A percentile compares a stretch with the other conserved stretches of the same genome.
Conservation (phyloP, 1,140 invertebrate species). For the Drosophila repletoides region DNA sequence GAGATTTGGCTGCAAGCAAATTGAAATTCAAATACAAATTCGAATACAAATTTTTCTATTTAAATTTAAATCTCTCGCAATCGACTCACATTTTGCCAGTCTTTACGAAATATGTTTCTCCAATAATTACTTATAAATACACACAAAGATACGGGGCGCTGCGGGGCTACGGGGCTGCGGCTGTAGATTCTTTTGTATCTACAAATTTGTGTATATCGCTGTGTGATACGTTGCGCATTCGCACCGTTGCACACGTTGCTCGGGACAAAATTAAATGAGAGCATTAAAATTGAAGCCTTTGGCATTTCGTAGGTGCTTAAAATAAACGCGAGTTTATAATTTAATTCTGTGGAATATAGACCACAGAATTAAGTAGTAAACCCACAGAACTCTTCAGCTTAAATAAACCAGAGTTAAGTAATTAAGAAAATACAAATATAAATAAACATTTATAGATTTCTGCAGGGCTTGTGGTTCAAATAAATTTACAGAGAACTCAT, state of each 20-base stretch:
- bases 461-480: too few species aligned
- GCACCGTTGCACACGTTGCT: conserved; percentile 51
- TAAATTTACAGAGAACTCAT: too few species aligned
- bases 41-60: conserved; percentile 4
- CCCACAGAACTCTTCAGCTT: too few species aligned
- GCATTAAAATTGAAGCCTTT: conserved; percentile 5
- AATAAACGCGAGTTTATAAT: too few species aligned
- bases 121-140: not conserved
- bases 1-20: conserved; percentile 9
- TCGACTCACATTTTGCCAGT: conserved; percentile 10
- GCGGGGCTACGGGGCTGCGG: not conserved
- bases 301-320: not conserved
- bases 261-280: conserved; percentile 6
- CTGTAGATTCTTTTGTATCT: not conserved
- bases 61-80: conserved; percentile 1
- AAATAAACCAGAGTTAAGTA: not conserved
- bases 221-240: conserved; percentile 33
- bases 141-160: not conserved
- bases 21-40: not conserved
- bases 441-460: too few species aligned
- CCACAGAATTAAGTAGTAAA: too few species aligned
- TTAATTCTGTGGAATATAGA: too few species aligned
- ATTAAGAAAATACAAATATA: too few species aligned
- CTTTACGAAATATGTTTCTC: conserved; percentile 21
- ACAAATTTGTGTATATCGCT: not conserved